Evolutionary conservation across 2,113 vertebrate species (phyloP).

Genomic region (Thinocorus orbignyianus): DNA sequence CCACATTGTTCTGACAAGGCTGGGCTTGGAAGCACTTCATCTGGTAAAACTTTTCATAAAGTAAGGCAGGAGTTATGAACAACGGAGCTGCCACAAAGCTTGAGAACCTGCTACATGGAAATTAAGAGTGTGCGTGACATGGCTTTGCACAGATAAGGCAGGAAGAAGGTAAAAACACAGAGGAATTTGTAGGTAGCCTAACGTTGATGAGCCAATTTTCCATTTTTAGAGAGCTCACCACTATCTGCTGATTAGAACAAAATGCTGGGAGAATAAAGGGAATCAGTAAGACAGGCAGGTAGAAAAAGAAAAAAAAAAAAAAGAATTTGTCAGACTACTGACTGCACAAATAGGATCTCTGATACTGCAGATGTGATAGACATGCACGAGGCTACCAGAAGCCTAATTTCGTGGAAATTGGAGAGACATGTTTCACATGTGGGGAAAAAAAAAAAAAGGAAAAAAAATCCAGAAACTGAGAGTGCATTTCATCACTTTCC

Average conservation of each 20-base stretch:
- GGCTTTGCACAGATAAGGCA: neutral
- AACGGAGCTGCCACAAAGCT: neutral
- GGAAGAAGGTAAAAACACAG: neutral
- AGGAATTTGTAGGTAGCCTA: neutral
- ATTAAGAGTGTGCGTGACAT: rapidly evolving
- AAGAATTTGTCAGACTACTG: neutral
- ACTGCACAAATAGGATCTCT: neutral
- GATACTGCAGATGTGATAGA: neutral
- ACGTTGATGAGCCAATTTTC: neutral
- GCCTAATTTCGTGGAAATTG: neutral
- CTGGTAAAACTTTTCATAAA: neutral
- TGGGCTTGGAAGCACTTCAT: neutral
- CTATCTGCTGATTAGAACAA: neutral
- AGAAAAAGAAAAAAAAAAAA: neutral
- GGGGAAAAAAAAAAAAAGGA: neutral
- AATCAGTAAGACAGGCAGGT: neutral
- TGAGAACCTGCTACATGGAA: neutral
- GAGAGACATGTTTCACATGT: neutral
- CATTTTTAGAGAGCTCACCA: neutral
- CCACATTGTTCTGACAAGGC: neutral
- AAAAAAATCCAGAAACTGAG: neutral
- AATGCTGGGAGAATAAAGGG: neutral
- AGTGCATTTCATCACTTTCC: neutral
- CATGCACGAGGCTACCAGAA: neutral
- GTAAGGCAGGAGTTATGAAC: neutral